Evolutionary conservation across 2,113 vertebrate genomes (phyloP), one percentile per base, ranked within the genome.

Genomic region (Nettapus auritus): DNA sequence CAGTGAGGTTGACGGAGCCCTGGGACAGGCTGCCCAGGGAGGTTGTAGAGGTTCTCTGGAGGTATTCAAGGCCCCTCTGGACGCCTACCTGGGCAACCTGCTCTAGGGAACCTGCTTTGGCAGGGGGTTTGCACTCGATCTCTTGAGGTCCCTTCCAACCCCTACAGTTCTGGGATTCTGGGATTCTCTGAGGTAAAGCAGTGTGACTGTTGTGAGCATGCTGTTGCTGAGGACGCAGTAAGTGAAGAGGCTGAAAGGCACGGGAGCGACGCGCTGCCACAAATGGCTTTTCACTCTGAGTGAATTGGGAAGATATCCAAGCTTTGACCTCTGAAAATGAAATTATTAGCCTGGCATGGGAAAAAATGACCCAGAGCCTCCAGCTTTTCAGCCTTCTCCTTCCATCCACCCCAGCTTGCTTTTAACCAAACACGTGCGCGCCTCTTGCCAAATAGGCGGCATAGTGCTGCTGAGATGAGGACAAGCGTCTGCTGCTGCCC

Each of bases 261-360:
- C 0, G 0, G 76, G 71, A 88, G 75, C 55, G 29, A 67, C 42
- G 69, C 40, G n/a, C 55, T 81, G 83, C 80, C 73, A 84, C 80
- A 90, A 86, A 75, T 38, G 69, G 38, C 55, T 93, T 86, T 93
- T 89, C 77, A 68, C 57, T 94, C 29, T 1, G 0, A 53, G 31
- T 4, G 33, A 71, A 25, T 33, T 64, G 88, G 91, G 81, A 93
- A 48, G 64, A 38, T 53, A 36, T n/a, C 42, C 83, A 90, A 66
- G 42, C 38, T 59, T 53, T 75, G 84, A 69, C 66, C 89, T 94
- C 66, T 57, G 91, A 87, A 94, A 79, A 66, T 44, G 33, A 92
- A 89, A 93, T 94, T 82, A 79, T 71, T 84, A 84, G 23, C 42
- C 38, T 91, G 93, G 62, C 69, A 79, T 57, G 84, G 84, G 73